phyloP scores from a whole-genome alignment of 2,797 vertebrate genomes.

The Okamejei kenojei region DNA sequence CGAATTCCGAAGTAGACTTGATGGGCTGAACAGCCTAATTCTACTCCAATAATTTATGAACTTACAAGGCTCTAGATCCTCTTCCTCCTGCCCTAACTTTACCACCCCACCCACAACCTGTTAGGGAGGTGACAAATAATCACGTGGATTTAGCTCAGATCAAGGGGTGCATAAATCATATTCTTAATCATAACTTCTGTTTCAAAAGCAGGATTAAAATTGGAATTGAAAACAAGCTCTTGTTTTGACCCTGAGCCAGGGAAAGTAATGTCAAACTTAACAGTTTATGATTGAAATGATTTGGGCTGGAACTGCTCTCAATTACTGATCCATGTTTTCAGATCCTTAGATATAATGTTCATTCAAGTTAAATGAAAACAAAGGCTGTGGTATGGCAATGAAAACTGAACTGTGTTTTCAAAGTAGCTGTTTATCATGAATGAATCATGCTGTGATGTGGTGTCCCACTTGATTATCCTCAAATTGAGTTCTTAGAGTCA shows the following conservation, averaged over 20 bases:
- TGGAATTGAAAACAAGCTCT: neutral
- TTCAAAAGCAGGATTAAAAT: slow-evolving; percentile 2
- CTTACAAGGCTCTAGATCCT: neutral
- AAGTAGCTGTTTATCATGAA: neutral
- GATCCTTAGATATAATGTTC: neutral
- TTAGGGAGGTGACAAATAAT: neutral
- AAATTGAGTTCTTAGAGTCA: neutral
- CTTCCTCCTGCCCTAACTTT: neutral
- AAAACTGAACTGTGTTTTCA: neutral
- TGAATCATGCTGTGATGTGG: neutral
- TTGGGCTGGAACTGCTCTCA: neutral
- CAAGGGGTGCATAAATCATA: neutral
- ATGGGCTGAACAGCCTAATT: too few species aligned
- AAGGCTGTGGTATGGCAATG: neutral
- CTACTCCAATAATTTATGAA: too few species aligned
- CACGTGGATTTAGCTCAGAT: neutral
- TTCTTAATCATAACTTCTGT: neutral
- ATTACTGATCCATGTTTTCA: slow-evolving; percentile 12
- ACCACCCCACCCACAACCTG: neutral
- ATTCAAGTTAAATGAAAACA: neutral
- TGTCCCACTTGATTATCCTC: neutral
- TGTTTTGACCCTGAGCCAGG: neutral
- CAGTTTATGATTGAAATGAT: neutral
- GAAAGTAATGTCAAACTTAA: neutral
- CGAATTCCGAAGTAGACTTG: too few species aligned